Conservation (phyloP, 1,140 invertebrate species). For the Ptiloglossa arizonensis region DNA sequence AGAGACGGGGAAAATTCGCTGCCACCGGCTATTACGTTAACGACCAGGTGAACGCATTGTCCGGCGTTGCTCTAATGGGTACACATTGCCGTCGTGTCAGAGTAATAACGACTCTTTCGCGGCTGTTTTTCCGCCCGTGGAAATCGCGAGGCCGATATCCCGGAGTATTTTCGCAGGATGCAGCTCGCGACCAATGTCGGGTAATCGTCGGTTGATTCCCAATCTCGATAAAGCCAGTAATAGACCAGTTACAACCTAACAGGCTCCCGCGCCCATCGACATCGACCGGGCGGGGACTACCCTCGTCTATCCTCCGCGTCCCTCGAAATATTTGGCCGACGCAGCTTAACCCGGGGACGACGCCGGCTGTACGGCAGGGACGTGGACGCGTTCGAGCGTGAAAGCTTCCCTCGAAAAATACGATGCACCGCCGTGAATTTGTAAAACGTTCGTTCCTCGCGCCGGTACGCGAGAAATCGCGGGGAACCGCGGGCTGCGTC, state of each 20-base stretch:
- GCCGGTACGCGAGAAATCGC: conserved; percentile 17
- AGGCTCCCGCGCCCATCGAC: background rate
- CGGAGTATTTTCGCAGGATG: conserved; percentile 13
- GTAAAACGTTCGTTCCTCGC: conserved; percentile 27
- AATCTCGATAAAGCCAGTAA: conserved; percentile 59
- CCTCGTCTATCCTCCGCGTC: background rate
- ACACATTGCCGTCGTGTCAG: conserved; percentile 44
- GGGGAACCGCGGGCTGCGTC: background rate
- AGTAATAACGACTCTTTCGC: conserved; percentile 47
- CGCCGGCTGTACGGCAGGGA: background rate
- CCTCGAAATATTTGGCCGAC: conserved; percentile 34
- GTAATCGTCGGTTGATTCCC: conserved; percentile 47
- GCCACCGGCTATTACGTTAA: conserved; percentile 43
- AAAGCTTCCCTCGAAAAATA: conserved; percentile 23
- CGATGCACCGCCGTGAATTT: conserved; percentile 32
- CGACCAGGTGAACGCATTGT: conserved; percentile 22
- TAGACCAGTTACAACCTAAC: conserved; percentile 51
- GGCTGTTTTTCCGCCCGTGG: conserved; percentile 35
- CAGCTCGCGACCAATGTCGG: background rate
- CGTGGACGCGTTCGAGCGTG: conserved; percentile 23
- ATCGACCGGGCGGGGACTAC: background rate
- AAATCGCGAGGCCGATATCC: conserved; percentile 28
- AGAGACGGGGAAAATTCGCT: conserved; percentile 31
- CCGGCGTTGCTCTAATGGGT: conserved; percentile 36
- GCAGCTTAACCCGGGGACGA: conserved; percentile 30